These are phyloP conservation scores for Ethmia dodecea DNA, from an alignment of 2,888 invertebrate genomes.

Conservation along the genomic window DNA sequence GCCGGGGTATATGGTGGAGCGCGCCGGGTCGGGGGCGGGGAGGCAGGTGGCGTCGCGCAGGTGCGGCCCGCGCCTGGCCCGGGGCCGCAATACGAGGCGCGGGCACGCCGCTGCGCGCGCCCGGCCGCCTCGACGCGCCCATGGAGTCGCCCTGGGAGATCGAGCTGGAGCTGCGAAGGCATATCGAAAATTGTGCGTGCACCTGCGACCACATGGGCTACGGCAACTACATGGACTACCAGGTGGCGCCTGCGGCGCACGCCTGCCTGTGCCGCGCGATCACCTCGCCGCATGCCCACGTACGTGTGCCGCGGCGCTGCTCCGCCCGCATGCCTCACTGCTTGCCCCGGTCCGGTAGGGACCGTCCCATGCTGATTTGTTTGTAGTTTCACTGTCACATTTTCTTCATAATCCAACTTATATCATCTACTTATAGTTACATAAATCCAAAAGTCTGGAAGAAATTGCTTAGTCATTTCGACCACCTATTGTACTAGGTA, in stretches of 20 bases:
- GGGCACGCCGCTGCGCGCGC: slow-evolving; percentile 58
- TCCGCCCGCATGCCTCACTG: slow-evolving; percentile 40
- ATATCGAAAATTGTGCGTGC: slow-evolving; percentile 93
- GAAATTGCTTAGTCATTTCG: too few relatives aligned
- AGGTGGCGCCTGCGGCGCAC: slow-evolving; percentile 79
- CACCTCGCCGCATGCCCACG: slow-evolving; percentile 74
- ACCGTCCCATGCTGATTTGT: slow-evolving; percentile 4
- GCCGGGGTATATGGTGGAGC: slow-evolving; percentile 57
- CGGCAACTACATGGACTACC: slow-evolving; percentile 94
- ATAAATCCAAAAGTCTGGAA: too few relatives aligned
- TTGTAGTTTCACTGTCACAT: slow-evolving; percentile 5
- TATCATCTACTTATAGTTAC: too few relatives aligned
- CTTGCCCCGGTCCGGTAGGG: slow-evolving; percentile 23
- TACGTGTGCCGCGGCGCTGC: slow-evolving; percentile 41
- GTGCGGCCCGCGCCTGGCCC: slow-evolving; percentile 65
- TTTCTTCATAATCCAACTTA: too few relatives aligned
- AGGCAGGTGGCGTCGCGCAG: slow-evolving; percentile 65
- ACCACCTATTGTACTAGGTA: too few relatives aligned
- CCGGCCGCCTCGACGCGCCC: slow-evolving; percentile 58
- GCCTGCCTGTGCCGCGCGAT: slow-evolving; percentile 72
- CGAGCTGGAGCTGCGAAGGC: slow-evolving; percentile 91
- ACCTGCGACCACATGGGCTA: slow-evolving; percentile 96
- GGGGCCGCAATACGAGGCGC: slow-evolving; percentile 58
- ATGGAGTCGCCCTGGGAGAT: slow-evolving; percentile 80
- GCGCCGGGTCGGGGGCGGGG: slow-evolving; percentile 57